phyloP scores from a whole-genome alignment of 2,797 vertebrate genomes.

The Agapornis canus region DNA sequence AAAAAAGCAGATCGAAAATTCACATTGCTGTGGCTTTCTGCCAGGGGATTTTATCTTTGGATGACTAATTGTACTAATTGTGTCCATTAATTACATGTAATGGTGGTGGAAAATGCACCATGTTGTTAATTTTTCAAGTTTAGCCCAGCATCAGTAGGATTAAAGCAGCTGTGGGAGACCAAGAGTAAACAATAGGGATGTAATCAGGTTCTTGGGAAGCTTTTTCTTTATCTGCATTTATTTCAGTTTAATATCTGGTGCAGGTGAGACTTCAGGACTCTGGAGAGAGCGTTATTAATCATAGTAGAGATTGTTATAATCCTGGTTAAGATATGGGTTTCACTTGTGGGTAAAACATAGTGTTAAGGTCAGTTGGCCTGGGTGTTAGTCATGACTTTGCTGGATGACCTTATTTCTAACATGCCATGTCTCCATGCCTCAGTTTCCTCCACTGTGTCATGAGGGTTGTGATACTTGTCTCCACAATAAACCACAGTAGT shows the following conservation, averaged over 20 bases:
- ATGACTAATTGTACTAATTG: background rate
- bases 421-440: rapidly evolving
- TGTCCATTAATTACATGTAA: background rate
- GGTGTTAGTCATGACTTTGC: too few species aligned
- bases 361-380: rapidly evolving
- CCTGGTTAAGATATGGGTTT: background rate
- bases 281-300: background rate
- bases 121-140: background rate
- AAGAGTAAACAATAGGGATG: background rate
- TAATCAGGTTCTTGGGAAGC: background rate
- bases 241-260: background rate
- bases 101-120: background rate
- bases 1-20: background rate
- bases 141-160: background rate
- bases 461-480: background rate
- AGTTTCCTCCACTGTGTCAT: background rate
- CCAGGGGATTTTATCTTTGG: background rate
- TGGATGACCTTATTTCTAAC: background rate
- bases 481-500: background rate
- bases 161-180: background rate
- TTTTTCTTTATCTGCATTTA: background rate
- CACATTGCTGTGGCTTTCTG: background rate
- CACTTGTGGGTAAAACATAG: background rate
- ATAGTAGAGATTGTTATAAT: rapidly evolving
- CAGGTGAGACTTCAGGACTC: background rate